Conservation (phyloP, 2,888 invertebrate genomes). For the Aphidoletes aphidimyza region DNA sequence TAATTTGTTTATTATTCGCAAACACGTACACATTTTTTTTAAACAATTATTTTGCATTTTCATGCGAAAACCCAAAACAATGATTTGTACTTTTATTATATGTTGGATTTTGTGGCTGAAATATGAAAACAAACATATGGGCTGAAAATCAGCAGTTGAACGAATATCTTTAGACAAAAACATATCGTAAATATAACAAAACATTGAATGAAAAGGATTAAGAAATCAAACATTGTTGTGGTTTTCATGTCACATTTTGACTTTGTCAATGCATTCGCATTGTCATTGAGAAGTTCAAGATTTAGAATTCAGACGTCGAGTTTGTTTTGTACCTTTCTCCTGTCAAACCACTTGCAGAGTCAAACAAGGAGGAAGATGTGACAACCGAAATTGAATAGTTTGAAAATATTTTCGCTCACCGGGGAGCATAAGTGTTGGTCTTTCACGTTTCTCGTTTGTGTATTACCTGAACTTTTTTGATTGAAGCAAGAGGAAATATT, state of each 20-base stretch:
- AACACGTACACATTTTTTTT: conserved; percentile 1
- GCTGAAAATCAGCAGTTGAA: no score
- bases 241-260: conserved; percentile 12
- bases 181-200: not conserved
- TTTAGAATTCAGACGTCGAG: not conserved
- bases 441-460: conserved; percentile 18
- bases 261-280: not conserved
- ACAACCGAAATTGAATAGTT: conserved; percentile 32
- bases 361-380: not conserved
- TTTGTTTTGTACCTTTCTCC: conserved; percentile 47
- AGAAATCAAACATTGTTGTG: conserved; percentile 34
- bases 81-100: not conserved
- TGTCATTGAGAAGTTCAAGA: no score
- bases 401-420: conserved; percentile 24
- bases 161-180: not conserved
- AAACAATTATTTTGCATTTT: not conserved
- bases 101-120: not conserved
- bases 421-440: not conserved
- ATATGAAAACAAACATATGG: conserved; percentile 25
- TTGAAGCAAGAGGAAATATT: not conserved
- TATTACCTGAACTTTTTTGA: conserved; percentile 15
- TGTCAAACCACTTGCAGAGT: conserved; percentile 29
- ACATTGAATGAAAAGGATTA: conserved; percentile 12
- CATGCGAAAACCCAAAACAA: conserved; percentile 1
- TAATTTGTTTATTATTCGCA: not conserved